Evolutionary conservation across 2,797 vertebrate species (phyloP).

Genomic region (Chiloscyllium punctatum): DNA sequence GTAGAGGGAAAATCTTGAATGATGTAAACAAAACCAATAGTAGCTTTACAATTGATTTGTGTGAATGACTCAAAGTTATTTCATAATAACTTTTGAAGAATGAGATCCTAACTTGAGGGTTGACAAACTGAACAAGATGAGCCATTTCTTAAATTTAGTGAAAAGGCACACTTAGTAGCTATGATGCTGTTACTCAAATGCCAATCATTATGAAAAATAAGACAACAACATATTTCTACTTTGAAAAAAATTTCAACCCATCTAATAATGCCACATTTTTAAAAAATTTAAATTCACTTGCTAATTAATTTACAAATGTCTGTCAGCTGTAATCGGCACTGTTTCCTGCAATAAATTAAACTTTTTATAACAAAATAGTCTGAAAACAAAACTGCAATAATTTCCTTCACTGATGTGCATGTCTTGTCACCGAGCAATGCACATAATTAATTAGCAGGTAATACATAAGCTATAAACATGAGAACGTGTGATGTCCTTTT

Average conservation of each 20-base stretch:
- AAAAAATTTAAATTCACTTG: background rate
- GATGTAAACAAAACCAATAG: background rate
- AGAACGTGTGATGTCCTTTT: too few relatives aligned
- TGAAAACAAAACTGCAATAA: background rate
- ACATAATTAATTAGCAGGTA: too few relatives aligned
- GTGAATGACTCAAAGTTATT: background rate
- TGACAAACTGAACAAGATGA: background rate
- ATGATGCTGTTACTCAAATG: too few relatives aligned
- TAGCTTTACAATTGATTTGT: background rate
- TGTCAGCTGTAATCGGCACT: background rate
- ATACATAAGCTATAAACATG: too few relatives aligned
- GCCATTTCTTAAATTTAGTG: background rate
- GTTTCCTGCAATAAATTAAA: background rate
- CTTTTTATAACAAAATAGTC: background rate
- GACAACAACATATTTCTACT: background rate
- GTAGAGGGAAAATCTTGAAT: background rate
- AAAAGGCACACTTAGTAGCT: background rate
- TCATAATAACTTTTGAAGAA: background rate
- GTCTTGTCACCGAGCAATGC: too few relatives aligned
- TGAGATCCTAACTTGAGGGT: background rate
- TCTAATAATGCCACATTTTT: background rate
- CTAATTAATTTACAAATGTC: background rate
- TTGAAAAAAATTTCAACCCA: background rate
- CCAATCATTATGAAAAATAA: background rate
- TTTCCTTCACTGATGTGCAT: background rate